Percentiles rank a stretch among this genome's conserved stretches.
phyloP scores from a whole-genome alignment of 2,888 invertebrate species.

The Mimumesa dahlbomi region DNA sequence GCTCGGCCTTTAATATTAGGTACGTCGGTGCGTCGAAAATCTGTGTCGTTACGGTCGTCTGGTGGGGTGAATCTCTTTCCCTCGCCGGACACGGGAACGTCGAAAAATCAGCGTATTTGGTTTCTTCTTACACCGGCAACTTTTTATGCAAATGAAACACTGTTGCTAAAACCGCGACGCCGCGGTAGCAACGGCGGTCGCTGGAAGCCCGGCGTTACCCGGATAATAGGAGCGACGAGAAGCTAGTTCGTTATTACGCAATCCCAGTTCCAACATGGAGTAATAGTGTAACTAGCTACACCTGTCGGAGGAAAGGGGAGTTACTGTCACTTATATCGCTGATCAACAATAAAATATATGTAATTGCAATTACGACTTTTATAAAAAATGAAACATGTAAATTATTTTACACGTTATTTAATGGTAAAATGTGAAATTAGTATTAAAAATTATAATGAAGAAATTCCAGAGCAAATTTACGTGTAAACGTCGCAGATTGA shows the following conservation, averaged over 20 bases:
- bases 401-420: too few relatives aligned
- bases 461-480: too few relatives aligned
- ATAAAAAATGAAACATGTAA: too few relatives aligned
- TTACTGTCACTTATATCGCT: too few relatives aligned
- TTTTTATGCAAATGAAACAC: slow-evolving; percentile 26
- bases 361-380: too few relatives aligned
- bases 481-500: too few relatives aligned
- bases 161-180: slow-evolving; percentile 63
- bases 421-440: too few relatives aligned
- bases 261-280: too few relatives aligned
- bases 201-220: slow-evolving; percentile 63
- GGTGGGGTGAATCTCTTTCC: background rate
- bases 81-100: background rate
- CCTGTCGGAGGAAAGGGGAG: too few relatives aligned
- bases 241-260: slow-evolving; percentile 23
- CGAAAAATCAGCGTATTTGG: slow-evolving; percentile 1
- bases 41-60: background rate
- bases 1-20: slow-evolving; percentile 2
- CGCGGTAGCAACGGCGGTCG: slow-evolving; percentile 72
- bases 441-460: too few relatives aligned
- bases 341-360: too few relatives aligned
- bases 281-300: too few relatives aligned
- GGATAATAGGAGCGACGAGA: slow-evolving; percentile 55
- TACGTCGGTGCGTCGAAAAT: background rate
- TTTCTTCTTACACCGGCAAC: background rate